phyloP scores from a whole-genome alignment of 2,797 vertebrate species.

The Microctenopoma steveboyesi region DNA sequence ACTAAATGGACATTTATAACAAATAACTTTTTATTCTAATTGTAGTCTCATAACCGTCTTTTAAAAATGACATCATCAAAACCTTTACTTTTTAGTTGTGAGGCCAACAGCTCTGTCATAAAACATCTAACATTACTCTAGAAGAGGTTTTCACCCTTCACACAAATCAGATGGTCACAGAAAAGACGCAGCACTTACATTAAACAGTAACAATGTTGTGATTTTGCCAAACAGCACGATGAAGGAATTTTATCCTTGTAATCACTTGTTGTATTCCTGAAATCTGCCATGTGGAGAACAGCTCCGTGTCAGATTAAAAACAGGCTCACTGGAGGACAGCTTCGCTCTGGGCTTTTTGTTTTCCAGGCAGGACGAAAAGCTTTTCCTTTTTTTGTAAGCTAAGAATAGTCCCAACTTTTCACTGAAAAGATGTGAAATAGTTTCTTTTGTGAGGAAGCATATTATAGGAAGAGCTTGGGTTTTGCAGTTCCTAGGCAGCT shows the following conservation, averaged over 20 bases:
- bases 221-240: background rate
- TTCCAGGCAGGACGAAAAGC: slow-evolving; percentile 8
- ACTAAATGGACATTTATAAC: background rate
- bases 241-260: background rate
- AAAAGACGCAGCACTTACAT: background rate
- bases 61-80: background rate
- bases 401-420: background rate
- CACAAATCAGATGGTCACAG: background rate
- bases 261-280: background rate
- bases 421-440: background rate
- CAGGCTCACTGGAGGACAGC: background rate
- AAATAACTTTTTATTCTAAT: background rate
- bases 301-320: slow-evolving; percentile 20
- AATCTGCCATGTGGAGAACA: slow-evolving; percentile 21
- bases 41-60: background rate
- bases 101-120: background rate
- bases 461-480: background rate
- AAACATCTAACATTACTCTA: slow-evolving; percentile 18
- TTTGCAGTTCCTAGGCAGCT: background rate
- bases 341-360: background rate
- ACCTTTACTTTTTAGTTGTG: background rate
- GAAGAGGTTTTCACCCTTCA: slow-evolving; percentile 4
- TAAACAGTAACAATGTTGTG: background rate
- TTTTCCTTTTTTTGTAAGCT: background rate
- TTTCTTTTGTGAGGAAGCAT: background rate